phyloP scores from a whole-genome alignment of 2,888 invertebrate genomes.

The Stegana nigrithorax region DNA sequence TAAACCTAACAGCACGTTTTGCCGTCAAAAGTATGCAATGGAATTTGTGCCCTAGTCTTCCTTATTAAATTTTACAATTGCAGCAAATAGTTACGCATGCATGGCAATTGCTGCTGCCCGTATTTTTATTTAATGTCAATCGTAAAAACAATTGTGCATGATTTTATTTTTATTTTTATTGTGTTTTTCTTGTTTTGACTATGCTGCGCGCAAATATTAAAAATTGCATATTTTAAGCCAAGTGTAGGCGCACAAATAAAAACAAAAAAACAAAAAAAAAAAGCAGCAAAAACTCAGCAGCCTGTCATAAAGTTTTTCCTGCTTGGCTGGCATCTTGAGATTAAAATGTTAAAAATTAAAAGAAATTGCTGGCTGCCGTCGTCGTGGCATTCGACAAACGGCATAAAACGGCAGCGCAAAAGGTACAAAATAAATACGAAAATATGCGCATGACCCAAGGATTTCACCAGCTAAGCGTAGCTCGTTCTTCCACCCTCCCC shows the following conservation, averaged over 20 bases:
- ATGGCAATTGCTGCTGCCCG: not conserved
- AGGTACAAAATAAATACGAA: no score
- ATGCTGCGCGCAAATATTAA: conserved; percentile 1
- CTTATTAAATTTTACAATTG: not conserved
- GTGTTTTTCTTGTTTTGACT: not conserved
- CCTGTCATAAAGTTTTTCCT: not conserved
- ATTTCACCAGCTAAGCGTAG: no score
- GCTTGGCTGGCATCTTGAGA: not conserved
- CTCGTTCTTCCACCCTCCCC: no score
- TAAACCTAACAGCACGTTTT: not conserved
- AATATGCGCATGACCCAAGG: no score
- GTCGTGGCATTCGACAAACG: no score
- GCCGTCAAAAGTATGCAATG: not conserved
- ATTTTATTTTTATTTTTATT: not conserved
- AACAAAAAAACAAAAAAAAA: not conserved
- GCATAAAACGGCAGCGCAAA: no score
- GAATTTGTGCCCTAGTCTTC: not conserved
- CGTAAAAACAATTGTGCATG: not conserved
- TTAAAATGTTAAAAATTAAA: conserved; percentile 14
- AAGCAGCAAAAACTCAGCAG: not conserved
- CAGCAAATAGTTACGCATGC: not conserved
- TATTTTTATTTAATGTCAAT: not conserved
- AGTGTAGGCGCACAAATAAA: no score
- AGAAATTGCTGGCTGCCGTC: not conserved
- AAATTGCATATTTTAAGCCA: conserved; percentile 4